Evolutionary conservation across 2,888 invertebrate species (phyloP).

Genomic region (Poecilus cupreus): DNA sequence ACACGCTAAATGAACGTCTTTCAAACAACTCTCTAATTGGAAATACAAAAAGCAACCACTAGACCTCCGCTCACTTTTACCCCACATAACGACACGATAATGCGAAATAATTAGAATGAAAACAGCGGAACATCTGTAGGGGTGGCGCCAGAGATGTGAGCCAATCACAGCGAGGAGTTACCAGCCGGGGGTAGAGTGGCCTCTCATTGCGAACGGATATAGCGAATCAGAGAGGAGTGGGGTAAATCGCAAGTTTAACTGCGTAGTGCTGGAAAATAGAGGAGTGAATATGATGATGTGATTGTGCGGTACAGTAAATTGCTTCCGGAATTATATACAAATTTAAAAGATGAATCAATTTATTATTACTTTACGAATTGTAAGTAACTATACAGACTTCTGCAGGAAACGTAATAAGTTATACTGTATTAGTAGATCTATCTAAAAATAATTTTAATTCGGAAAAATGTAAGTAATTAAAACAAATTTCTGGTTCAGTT

Average conservation of each 20-base stretch:
- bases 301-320: not conserved
- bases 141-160: not conserved
- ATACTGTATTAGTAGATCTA: too few species aligned
- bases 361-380: too few species aligned
- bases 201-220: not conserved
- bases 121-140: conserved; percentile 22
- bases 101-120: conserved; percentile 7
- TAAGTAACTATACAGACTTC: too few species aligned
- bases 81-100: not conserved
- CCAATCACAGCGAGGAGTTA: not conserved
- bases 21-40: conserved; percentile 7
- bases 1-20: conserved; percentile 15
- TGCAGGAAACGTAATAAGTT: too few species aligned
- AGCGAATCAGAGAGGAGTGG: conserved; percentile 30
- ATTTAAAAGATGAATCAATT: not conserved
- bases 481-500: too few species aligned
- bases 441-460: too few species aligned
- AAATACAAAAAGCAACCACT: too few species aligned
- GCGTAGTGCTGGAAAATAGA: not conserved
- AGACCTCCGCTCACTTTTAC: not conserved
- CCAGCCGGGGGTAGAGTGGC: conserved; percentile 6
- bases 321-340: not conserved
- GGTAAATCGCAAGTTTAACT: not conserved
- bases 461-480: too few species aligned
- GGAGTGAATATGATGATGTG: not conserved